Percentiles rank a stretch among this genome's conserved stretches.
phyloP scores from a whole-genome alignment of 2,888 invertebrate species.

The Adelognathus sp. region DNA sequence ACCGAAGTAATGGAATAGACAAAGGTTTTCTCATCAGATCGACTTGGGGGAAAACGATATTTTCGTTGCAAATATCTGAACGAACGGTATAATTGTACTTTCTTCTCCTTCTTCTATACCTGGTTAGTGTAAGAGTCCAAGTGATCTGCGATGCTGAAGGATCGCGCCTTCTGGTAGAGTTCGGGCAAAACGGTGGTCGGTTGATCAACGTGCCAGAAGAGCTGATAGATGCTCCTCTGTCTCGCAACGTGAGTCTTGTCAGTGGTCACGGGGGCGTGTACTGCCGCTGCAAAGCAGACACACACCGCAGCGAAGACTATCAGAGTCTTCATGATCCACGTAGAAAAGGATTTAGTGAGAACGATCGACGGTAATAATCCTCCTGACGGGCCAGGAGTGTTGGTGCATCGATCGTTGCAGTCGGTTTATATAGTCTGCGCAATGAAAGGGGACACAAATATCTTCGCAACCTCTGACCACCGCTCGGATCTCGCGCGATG shows the following conservation, averaged over 20 bases:
- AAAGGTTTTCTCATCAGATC: too few relatives aligned
- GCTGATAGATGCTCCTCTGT: constrained; percentile 81
- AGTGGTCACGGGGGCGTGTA: constrained; percentile 50
- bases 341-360: not conserved
- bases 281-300: constrained; percentile 79
- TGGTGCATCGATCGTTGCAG: not conserved
- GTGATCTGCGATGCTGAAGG: constrained; percentile 68
- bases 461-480: constrained; percentile 51
- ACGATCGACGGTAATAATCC: constrained; percentile 1
- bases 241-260: constrained; percentile 78
- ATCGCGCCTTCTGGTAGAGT: constrained; percentile 68
- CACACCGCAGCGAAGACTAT: constrained; percentile 79
- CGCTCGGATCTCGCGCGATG: constrained; percentile 4
- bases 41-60: too few relatives aligned
- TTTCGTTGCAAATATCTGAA: too few relatives aligned
- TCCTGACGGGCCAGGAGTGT: constrained; percentile 45
- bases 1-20: too few relatives aligned
- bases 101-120: constrained; percentile 66
- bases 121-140: constrained; percentile 65
- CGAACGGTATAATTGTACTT: not conserved
- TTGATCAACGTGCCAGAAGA: constrained; percentile 81
- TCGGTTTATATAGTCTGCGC: constrained; percentile 53
- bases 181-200: constrained; percentile 70
- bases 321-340: constrained; percentile 82
- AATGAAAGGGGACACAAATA: constrained; percentile 14